Percentiles rank a stretch among this genome's conserved stretches.
These are phyloP conservation scores for Falcaria lacertinaria DNA, from an alignment of 2,888 invertebrate genomes.

Conservation along the genomic window DNA sequence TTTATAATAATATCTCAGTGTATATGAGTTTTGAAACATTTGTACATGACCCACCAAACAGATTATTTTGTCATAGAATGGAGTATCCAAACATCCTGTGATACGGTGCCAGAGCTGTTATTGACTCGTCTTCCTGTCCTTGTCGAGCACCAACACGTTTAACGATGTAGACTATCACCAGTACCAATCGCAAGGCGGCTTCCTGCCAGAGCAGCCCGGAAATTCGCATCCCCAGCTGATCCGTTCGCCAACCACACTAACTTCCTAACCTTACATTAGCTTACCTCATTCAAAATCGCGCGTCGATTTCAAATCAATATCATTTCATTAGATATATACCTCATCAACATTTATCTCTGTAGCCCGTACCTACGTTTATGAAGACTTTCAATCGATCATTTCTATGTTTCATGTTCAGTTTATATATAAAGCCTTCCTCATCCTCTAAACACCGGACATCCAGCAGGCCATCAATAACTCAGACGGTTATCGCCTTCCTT, in stretches of 20 bases:
- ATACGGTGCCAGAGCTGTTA: background rate
- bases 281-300: background rate
- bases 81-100: too few relatives aligned
- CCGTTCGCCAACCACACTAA: slow-evolving; percentile 19
- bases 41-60: too few relatives aligned
- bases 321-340: too few relatives aligned
- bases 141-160: slow-evolving; percentile 5
- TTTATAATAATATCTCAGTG: too few relatives aligned
- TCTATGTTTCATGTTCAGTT: background rate
- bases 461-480: background rate
- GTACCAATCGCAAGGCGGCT: slow-evolving; percentile 25
- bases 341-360: too few relatives aligned
- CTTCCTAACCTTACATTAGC: background rate
- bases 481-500: background rate
- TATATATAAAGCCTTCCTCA: background rate
- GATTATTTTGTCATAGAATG: too few relatives aligned
- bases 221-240: slow-evolving; percentile 43
- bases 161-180: slow-evolving; percentile 7
- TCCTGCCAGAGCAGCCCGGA: slow-evolving; percentile 40
- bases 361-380: too few relatives aligned
- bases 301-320: background rate
- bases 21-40: too few relatives aligned
- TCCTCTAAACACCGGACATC: too few relatives aligned
- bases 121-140: background rate
- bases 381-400: background rate